Percentiles rank a stretch among this genome's conserved stretches.
Conservation (phyloP, 2,888 invertebrate species). For the Dasypogon diadema region DNA sequence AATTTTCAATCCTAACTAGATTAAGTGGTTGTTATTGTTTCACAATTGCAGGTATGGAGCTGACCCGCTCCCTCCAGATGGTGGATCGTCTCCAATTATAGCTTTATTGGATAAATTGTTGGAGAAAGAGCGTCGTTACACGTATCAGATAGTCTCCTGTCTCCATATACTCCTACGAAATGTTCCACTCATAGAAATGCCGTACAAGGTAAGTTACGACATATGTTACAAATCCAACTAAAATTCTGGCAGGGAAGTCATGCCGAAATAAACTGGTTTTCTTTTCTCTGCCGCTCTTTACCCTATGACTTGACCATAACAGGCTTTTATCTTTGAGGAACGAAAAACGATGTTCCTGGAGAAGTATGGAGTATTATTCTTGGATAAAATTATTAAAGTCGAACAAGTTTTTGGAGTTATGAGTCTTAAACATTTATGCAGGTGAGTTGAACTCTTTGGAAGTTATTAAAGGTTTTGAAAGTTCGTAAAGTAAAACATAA, state of each 20-base stretch:
- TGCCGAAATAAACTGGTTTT: background rate
- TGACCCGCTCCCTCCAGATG: constrained; percentile 72
- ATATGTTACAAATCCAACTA: background rate
- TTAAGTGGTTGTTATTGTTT: background rate
- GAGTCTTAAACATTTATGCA: constrained; percentile 81
- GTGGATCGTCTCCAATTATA: constrained; percentile 74
- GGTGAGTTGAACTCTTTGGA: constrained; percentile 62
- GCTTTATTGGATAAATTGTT: constrained; percentile 75
- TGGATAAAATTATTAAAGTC: constrained; percentile 64
- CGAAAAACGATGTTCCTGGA: constrained; percentile 65
- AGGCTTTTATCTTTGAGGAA: constrained; percentile 62
- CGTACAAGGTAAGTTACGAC: constrained; percentile 65
- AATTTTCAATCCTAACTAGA: background rate
- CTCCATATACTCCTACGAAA: constrained; percentile 77
- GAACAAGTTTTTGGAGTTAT: constrained; percentile 68
- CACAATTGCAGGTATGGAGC: constrained; percentile 74
- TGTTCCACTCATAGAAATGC: constrained; percentile 72
- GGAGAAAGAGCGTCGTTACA: constrained; percentile 75
- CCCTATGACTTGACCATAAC: constrained; percentile 57
- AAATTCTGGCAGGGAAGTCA: background rate
- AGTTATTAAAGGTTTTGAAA: no score
- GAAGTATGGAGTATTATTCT: constrained; percentile 64
- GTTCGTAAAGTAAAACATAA: no score
- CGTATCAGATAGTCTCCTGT: constrained; percentile 78
- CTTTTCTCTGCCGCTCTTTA: constrained; percentile 65